These are phyloP conservation scores for Acipenser transmontanus DNA, from an alignment of 2,797 vertebrate species.

Conservation along the genomic window DNA sequence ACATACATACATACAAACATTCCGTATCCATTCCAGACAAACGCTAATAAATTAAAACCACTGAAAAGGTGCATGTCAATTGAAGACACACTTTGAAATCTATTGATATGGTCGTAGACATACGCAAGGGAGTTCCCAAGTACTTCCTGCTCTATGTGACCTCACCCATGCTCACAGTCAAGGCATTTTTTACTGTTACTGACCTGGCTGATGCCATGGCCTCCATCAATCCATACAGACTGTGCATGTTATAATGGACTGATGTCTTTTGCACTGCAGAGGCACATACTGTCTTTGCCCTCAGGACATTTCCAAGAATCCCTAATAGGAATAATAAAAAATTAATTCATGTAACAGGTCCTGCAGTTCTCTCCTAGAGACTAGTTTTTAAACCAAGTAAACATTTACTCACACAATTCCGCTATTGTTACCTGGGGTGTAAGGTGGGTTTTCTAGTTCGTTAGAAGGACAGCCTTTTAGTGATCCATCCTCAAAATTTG, in stretches of 20 bases:
- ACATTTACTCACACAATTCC: no score
- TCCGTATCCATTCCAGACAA: no score
- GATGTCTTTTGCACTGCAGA: constrained; percentile 65
- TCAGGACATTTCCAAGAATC: constrained; percentile 62
- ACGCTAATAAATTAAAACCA: no score
- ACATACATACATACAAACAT: no score
- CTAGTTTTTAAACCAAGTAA: no score
- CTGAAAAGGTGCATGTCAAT: no score
- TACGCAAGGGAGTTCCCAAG: no score
- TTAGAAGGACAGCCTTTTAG: constrained; percentile 63
- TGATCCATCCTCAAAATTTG: constrained; percentile 80
- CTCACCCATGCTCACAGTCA: no score
- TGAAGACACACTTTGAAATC: not conserved
- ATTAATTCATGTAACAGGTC: not conserved
- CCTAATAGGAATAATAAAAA: constrained; percentile 40
- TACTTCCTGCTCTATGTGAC: no score
- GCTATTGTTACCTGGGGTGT: constrained; percentile 59
- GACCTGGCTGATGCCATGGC: constrained; percentile 75
- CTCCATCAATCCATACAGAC: constrained; percentile 81
- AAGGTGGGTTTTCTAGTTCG: constrained; percentile 71
- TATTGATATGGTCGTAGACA: no score
- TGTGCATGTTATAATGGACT: constrained; percentile 79
- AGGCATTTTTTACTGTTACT: constrained; percentile 11
- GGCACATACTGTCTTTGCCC: constrained; percentile 68
- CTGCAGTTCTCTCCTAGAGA: no score